phyloP scores from a whole-genome alignment of 2,888 invertebrate species.

The Rotaria socialis region DNA sequence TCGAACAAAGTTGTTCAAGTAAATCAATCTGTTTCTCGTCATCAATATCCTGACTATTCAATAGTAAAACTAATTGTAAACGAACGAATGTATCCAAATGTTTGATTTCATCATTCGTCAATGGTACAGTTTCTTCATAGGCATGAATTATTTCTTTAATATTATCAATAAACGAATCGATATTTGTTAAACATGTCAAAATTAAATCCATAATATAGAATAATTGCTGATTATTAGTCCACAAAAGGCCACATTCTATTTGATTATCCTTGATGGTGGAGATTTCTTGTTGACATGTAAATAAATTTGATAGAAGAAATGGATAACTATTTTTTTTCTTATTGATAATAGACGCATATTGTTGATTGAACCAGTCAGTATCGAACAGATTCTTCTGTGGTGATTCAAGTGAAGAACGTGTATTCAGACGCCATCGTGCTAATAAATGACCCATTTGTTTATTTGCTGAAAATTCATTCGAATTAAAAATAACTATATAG shows the following conservation, averaged over 20 bases:
- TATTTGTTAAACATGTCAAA: not conserved
- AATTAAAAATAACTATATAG: not conserved
- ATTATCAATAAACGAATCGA: not conserved
- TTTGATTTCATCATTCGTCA: not conserved
- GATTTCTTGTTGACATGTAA: not conserved
- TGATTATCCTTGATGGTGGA: not conserved
- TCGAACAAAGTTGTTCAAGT: not conserved
- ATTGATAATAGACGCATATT: not conserved
- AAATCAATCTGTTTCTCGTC: not conserved
- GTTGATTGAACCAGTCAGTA: not conserved
- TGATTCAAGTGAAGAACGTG: not conserved
- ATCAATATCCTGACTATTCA: not conserved
- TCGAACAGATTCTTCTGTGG: not conserved
- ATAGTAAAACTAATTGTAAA: not conserved
- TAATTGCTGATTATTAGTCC: not conserved
- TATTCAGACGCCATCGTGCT: slow-evolving; percentile 5
- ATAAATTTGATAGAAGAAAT: slow-evolving; percentile 22
- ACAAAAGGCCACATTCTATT: not conserved
- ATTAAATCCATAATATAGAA: not conserved
- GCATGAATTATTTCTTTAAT: not conserved
- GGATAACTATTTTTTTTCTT: slow-evolving; percentile 26
- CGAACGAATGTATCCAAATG: not conserved
- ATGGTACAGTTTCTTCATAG: not conserved
- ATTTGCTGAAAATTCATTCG: not conserved
- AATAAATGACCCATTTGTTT: slow-evolving; percentile 13